A percentile compares a stretch with the other conserved stretches of the same genome.
These are phyloP conservation scores for Scotopteryx bipunctaria DNA, from an alignment of 2,888 invertebrate genomes.

Conservation along the genomic window DNA sequence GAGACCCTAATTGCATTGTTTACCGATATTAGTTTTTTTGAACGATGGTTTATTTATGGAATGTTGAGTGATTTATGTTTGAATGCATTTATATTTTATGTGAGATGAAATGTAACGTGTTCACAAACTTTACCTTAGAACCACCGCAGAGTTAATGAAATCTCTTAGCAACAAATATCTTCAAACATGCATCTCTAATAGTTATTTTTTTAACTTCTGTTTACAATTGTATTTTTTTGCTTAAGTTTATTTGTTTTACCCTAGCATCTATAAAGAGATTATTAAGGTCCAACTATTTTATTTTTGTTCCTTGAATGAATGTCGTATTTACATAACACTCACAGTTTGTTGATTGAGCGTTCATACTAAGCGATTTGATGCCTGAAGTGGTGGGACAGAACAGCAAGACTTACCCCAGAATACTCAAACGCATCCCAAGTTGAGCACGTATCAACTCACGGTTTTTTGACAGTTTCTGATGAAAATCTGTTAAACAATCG, in stretches of 20 bases:
- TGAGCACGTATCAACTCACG: too few species aligned
- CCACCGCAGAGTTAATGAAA: neutral
- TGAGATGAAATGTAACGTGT: slow-evolving; percentile 1
- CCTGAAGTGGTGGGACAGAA: too few species aligned
- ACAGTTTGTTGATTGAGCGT: too few species aligned
- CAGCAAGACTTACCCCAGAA: too few species aligned
- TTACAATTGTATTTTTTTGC: slow-evolving; percentile 6
- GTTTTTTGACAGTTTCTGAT: too few species aligned
- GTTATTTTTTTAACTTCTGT: slow-evolving; percentile 14
- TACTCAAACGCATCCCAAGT: too few species aligned
- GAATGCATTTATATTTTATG: slow-evolving; percentile 66
- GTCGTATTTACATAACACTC: slow-evolving; percentile 6
- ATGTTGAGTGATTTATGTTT: slow-evolving; percentile 57
- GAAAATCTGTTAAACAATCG: too few species aligned
- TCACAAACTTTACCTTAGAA: too few species aligned
- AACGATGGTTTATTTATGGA: slow-evolving; percentile 51
- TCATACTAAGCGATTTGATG: too few species aligned
- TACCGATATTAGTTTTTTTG: slow-evolving; percentile 20
- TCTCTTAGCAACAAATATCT: neutral
- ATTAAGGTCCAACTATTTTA: slow-evolving; percentile 21
- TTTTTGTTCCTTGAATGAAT: slow-evolving; percentile 5
- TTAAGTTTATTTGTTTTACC: slow-evolving; percentile 15
- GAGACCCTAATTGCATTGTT: slow-evolving; percentile 21
- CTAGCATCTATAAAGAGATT: slow-evolving; percentile 25
- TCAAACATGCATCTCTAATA: neutral